These are phyloP conservation scores for Melanogrammus aeglefinus DNA, from an alignment of 2,797 vertebrate species.

Conservation along the genomic window DNA sequence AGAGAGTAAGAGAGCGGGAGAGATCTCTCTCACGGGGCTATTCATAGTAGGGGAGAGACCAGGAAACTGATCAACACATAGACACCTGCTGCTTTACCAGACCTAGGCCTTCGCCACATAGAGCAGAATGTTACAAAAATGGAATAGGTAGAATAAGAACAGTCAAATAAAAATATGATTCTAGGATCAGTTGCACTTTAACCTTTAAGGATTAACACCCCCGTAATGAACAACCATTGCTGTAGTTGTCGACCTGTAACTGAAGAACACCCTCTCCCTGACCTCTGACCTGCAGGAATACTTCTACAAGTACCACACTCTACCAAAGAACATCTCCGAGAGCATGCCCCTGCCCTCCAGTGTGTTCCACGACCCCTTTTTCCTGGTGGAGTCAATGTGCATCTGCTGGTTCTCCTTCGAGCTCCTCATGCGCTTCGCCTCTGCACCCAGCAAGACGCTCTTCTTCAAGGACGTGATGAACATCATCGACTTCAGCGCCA, in stretches of 20 bases:
- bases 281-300: slow-evolving; percentile 47
- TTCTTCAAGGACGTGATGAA: slow-evolving; percentile 94
- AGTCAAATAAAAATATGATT: too few species aligned
- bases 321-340: slow-evolving; percentile 53
- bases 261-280: neutral
- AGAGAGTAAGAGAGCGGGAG: neutral
- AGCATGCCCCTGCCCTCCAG: slow-evolving; percentile 39
- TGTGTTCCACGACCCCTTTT: slow-evolving; percentile 82
- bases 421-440: slow-evolving; percentile 77
- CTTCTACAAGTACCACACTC: slow-evolving; percentile 50
- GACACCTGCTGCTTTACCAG: slow-evolving; percentile 59
- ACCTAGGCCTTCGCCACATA: slow-evolving; percentile 52
- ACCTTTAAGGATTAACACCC: too few species aligned
- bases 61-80: slow-evolving; percentile 60
- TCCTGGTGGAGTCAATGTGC: slow-evolving; percentile 85
- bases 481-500: slow-evolving; percentile 87
- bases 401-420: slow-evolving; percentile 91
- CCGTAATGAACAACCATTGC: neutral
- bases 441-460: slow-evolving; percentile 78
- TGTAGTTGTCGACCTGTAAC: neutral
- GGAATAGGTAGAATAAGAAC: neutral
- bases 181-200: too few species aligned
- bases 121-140: neutral
- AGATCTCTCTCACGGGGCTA: slow-evolving; percentile 41
- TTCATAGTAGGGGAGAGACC: slow-evolving; percentile 72